Evolutionary conservation across 2,113 vertebrate genomes (phyloP).

Genomic region (Poicephalus meyeri): DNA sequence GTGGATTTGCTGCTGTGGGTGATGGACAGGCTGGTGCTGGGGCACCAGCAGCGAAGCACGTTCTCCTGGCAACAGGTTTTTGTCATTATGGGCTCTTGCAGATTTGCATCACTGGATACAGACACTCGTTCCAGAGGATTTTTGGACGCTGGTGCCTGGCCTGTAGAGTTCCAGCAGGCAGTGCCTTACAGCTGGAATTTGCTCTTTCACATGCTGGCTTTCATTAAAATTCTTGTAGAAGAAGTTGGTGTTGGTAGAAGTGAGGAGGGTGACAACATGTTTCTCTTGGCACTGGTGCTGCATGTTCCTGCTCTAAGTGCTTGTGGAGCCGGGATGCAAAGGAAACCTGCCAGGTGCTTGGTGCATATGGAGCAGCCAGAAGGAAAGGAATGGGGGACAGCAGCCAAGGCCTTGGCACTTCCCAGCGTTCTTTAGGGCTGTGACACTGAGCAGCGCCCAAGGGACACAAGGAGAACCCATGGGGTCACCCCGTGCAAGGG

Average conservation of each 20-base stretch:
- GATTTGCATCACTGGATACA: background rate
- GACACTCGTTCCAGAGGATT: background rate
- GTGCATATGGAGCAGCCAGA: background rate
- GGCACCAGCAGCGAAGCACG: background rate
- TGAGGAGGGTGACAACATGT: background rate
- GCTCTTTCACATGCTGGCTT: background rate
- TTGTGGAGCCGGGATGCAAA: background rate
- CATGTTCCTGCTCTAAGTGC: background rate
- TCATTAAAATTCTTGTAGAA: background rate
- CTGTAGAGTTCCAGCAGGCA: background rate
- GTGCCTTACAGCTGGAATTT: background rate
- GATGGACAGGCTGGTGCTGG: background rate
- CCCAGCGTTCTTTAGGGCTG: background rate
- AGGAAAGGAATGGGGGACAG: background rate
- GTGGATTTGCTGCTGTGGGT: background rate
- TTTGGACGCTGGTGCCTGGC: background rate
- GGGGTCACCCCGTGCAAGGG: fast-evolving
- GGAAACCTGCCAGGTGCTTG: background rate
- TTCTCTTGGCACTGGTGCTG: background rate
- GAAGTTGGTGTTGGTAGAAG: background rate
- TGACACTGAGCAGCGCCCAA: background rate
- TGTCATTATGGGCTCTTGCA: background rate
- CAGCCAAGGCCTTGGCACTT: background rate
- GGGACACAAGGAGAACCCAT: fast-evolving
- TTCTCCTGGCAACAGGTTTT: background rate